Conservation (phyloP, 2,888 invertebrate species). For the Sericinus montela region DNA sequence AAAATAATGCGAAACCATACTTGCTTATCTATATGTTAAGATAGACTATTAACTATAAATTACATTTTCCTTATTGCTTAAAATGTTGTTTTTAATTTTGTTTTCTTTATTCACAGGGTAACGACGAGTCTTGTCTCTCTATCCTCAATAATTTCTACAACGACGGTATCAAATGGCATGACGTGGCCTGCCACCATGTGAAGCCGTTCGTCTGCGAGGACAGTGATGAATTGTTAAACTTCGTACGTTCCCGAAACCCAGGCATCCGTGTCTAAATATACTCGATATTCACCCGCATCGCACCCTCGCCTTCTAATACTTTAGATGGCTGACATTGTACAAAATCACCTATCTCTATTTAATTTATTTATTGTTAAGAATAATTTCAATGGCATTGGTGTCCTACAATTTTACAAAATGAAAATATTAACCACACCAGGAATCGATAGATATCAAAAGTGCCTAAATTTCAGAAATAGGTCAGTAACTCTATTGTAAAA, state of each 20-base stretch:
- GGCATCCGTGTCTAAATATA: slow-evolving; percentile 85
- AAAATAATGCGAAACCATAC: no score
- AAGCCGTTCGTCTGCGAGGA: slow-evolving; percentile 95
- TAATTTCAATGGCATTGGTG: not conserved
- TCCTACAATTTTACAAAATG: not conserved
- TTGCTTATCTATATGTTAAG: no score
- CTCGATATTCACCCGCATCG: slow-evolving; percentile 16
- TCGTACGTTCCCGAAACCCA: slow-evolving; percentile 93
- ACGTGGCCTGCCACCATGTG: slow-evolving; percentile 91
- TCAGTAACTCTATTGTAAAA: slow-evolving; percentile 57
- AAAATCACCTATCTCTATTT: slow-evolving; percentile 64
- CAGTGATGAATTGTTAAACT: slow-evolving; percentile 93
- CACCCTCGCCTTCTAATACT: slow-evolving; percentile 43
- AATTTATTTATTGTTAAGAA: slow-evolving; percentile 60
- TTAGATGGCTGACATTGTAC: slow-evolving; percentile 71
- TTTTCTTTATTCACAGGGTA: slow-evolving; percentile 78
- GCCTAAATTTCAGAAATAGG: slow-evolving; percentile 18
- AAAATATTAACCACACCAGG: not conserved
- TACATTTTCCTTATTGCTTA: no score
- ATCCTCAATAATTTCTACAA: slow-evolving; percentile 95
- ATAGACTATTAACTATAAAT: no score
- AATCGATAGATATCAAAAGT: not conserved
- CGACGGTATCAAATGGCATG: slow-evolving; percentile 92
- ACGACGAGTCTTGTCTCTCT: slow-evolving; percentile 93
- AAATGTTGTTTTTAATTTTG: not conserved